phyloP scores from a whole-genome alignment of 2,113 vertebrate genomes.

The Polypterus senegalus region DNA sequence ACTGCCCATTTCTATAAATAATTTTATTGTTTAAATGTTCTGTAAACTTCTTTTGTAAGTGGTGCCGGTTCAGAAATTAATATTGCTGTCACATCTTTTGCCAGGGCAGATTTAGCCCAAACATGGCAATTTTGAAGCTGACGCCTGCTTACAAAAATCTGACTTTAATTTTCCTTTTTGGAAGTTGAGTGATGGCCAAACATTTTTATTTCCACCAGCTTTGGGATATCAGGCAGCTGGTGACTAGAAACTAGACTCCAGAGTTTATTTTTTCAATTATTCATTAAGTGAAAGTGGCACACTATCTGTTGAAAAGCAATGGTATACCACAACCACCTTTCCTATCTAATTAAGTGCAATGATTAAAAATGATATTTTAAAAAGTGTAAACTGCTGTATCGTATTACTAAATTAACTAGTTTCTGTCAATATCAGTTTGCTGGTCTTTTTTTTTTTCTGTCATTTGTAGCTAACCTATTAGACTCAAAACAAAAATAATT shows the following conservation, averaged over 20 bases:
- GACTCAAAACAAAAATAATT: too few species aligned
- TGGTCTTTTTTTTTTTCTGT: too few species aligned
- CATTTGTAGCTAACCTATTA: too few species aligned
- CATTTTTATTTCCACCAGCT: not conserved
- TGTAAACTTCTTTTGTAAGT: conserved; percentile 17
- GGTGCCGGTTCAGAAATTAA: conserved; percentile 19
- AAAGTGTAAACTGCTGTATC: too few species aligned
- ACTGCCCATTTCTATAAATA: conserved; percentile 40
- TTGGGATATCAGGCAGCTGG: conserved; percentile 36
- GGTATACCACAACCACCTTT: too few species aligned
- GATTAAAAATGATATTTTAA: too few species aligned
- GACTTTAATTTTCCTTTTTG: conserved; percentile 43
- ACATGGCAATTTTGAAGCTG: conserved; percentile 29
- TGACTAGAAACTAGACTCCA: conserved; percentile 19
- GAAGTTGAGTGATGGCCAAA: conserved; percentile 19
- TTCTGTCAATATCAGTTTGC: too few species aligned
- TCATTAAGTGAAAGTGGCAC: conserved; percentile 49
- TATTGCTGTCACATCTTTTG: conserved; percentile 32
- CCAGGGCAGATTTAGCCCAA: conserved; percentile 38
- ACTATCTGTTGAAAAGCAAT: conserved; percentile 42
- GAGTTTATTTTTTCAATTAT: conserved; percentile 60
- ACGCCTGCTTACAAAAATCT: conserved; percentile 41
- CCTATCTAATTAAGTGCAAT: too few species aligned
- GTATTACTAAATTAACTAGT: too few species aligned
- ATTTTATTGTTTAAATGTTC: conserved; percentile 31